Evolutionary conservation across 2,888 invertebrate species (phyloP).

Genomic region (Pyralis farinalis): DNA sequence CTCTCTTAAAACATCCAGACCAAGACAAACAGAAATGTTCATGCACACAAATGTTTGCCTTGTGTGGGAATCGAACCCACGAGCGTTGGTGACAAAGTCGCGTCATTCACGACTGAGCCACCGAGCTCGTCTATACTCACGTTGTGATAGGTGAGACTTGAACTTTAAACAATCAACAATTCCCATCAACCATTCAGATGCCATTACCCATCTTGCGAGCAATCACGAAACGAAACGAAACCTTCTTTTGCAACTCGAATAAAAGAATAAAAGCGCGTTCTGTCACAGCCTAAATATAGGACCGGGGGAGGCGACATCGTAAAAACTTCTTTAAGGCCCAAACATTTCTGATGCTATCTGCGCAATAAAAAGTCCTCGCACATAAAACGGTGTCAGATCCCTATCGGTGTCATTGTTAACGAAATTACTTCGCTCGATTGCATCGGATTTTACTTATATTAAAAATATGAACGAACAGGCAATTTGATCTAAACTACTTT

Average conservation of each 20-base stretch:
- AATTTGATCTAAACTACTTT: no score
- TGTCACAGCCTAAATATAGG: slow-evolving; percentile 29
- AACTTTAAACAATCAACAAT: no score
- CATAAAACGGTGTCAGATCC: slow-evolving; percentile 31
- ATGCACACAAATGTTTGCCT: no score
- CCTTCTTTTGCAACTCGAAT: neutral
- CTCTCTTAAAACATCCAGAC: no score
- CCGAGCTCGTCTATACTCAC: no score
- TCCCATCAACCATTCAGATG: no score
- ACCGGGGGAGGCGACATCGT: slow-evolving; percentile 29
- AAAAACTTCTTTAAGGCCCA: slow-evolving; percentile 34
- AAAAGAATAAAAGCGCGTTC: slow-evolving; percentile 14
- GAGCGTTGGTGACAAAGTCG: no score
- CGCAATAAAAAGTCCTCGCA: slow-evolving; percentile 33
- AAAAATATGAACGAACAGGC: neutral
- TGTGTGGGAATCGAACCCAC: no score
- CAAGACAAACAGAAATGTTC: no score
- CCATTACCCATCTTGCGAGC: neutral
- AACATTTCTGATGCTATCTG: slow-evolving; percentile 36
- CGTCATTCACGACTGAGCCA: no score
- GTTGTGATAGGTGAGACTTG: no score
- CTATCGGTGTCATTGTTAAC: slow-evolving; percentile 33
- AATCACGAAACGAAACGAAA: slow-evolving; percentile 3
- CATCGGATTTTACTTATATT: slow-evolving; percentile 23
- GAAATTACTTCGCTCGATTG: slow-evolving; percentile 30